Base-by-base conservation (phyloP, 2,888 invertebrate species). In the Drosophila pegasa region DNA sequence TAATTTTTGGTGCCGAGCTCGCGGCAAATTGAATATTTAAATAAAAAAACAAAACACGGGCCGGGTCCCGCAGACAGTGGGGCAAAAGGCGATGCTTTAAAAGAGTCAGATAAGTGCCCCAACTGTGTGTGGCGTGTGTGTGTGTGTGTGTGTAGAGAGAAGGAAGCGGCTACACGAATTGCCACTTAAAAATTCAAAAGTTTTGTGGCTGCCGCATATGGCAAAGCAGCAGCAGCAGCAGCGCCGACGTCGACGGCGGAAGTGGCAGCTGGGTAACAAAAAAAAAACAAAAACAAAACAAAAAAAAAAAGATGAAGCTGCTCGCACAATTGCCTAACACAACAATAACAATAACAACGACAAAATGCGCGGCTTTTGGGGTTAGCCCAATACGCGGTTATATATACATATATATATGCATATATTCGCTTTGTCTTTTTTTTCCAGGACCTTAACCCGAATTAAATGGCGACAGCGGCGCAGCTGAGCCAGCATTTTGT, bases 151-250 rank as follows among this genome's bases (percentile, higher is more conserved):
- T 37, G 18, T n/a, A 37, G 16, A 63, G 48, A 47, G 47, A 69
- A 79, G 81, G 84, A 84, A 78, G 78, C 80, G 78, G 80, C 78
- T 80, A 85, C 85, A 86, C 84, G 84, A 82, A 80, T 81, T 86
- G 85, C 85, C 86, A 85, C 86, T 85, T 85, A 85, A 86, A 85
- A 86, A 86, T 85, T 85, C 86, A 85, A 86, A 86, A 84, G 85
- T 85, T 84, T 79, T 83, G 84, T 71, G 84, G 84, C 78, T 79
- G 81, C 55, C 83, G 84, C 84, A 84, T 84, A 84, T 85, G 84
- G 81, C 73, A 70, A 31, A 22, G 57, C 48, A 41, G 54, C 61
- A 62, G 50, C 38, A 59, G 56, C 52, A 50, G 62, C 66, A 40
- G 52, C 47, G 65, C 12, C 58, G 48, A 52, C 52, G 66, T 35